Percentiles rank a stretch among this genome's conserved stretches.
phyloP scores from a whole-genome alignment of 2,888 invertebrate genomes.

The Auanema sp. region DNA sequence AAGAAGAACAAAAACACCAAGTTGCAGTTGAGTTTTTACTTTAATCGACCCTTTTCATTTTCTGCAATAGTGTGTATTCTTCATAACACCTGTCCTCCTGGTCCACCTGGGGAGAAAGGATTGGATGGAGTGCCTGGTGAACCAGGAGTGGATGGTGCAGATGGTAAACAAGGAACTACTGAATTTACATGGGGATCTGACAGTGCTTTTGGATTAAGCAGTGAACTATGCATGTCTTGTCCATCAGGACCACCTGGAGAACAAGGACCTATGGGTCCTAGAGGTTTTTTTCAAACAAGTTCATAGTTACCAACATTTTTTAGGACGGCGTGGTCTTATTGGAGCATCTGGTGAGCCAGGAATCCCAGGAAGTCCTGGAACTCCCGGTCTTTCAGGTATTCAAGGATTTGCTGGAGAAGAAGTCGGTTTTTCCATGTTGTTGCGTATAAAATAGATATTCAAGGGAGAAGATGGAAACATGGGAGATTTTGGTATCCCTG shows the following conservation, averaged over 20 bases:
- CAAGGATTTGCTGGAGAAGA: not conserved
- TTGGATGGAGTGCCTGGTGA: not conserved
- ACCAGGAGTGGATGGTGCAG: conserved; percentile 1
- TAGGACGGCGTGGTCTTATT: not conserved
- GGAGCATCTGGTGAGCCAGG: not conserved
- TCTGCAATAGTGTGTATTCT: not conserved
- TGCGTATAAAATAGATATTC: not conserved
- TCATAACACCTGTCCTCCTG: conserved; percentile 4
- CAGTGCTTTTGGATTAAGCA: not conserved
- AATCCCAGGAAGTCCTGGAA: not conserved
- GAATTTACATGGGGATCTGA: not conserved
- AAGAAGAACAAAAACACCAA: too few species aligned
- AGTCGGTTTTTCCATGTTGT: too few species aligned
- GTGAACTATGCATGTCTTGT: too few species aligned
- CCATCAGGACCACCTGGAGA: conserved; percentile 7
- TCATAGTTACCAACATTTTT: not conserved
- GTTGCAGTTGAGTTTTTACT: too few species aligned
- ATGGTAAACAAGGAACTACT: not conserved
- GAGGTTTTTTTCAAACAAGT: not conserved
- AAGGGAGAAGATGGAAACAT: not conserved
- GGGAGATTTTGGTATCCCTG: conserved; percentile 6
- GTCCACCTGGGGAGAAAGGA: conserved; percentile 1
- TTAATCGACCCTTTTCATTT: too few species aligned
- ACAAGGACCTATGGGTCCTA: not conserved
- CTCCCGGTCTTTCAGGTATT: conserved; percentile 2